Base-by-base conservation (phyloP, 1,140 invertebrate genomes). In the Bactericera cockerelli region DNA sequence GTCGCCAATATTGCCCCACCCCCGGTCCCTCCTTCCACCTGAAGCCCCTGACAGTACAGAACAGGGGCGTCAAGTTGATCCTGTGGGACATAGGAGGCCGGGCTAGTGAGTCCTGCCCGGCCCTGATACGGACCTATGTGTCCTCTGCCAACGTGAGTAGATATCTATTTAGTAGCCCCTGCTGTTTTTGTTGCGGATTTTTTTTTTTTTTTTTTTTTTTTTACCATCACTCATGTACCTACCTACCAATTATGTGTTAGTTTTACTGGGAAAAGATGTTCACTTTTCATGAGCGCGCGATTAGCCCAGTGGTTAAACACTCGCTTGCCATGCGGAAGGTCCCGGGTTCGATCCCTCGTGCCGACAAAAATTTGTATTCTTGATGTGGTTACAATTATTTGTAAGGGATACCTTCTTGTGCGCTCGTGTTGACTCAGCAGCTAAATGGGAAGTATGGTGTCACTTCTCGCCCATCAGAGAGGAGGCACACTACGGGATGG, bases 11-110 rank as follows among this genome's bases (percentile, higher is more conserved):
- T 64, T 75, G 74, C 59, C 77, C 79, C 38, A 92, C 89, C 2
- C 74, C 83, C 57, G 89, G 89, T 39, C 81, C 90, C 1, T 89
- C 93, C 66, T 88, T 88, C 71, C 87, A 81, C 67, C 71, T 83
- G 26, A 85, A 85, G 67, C 76, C 82, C 66, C 71, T 85, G 57
- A 74, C 78, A 58, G 69, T 91, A 62, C 81, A 83, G 61, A 78
- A 77, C 63, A 80, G 78, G 65, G 78, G 83, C 67, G 78, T 84
- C 19, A 81, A 80, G 49, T 69, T 91, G 24, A 81, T 89, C 69
- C 74, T 93, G 16, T 91, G 87, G 78, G 90, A 93, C 69, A 79
- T 93, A 56, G 86, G 87, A 25, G 89, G 89, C 8, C 77, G 82
- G 36, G 80, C 86, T 24, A 68, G 89, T 16, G 75, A 76, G 55